phyloP scores from a whole-genome alignment of 1,140 invertebrate genomes.

The Stegodyphus mimosarum region DNA sequence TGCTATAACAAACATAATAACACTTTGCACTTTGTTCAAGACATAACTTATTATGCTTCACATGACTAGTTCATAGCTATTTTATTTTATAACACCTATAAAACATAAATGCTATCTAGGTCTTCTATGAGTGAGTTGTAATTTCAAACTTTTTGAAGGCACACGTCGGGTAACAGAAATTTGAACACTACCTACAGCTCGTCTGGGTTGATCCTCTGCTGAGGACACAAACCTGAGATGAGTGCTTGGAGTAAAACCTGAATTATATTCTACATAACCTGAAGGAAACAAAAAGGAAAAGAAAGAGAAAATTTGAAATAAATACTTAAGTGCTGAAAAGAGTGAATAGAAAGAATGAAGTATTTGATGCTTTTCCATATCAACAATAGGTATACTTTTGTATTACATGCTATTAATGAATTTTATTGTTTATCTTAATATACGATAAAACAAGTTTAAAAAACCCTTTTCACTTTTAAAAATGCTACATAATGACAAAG shows the following conservation, averaged over 20 bases:
- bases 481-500: too few relatives aligned
- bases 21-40: neutral
- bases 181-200: conserved; percentile 50
- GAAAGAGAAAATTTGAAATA: neutral
- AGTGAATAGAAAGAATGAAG: neutral
- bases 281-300: neutral
- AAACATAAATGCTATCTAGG: conserved; percentile 47
- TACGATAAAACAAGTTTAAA: too few relatives aligned
- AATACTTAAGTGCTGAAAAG: neutral
- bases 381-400: neutral
- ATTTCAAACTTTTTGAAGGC: conserved; percentile 40
- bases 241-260: conserved; percentile 30
- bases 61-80: neutral
- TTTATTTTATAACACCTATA: neutral
- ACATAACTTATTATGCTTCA: neutral
- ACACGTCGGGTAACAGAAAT: conserved; percentile 41
- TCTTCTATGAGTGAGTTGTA: conserved; percentile 40
- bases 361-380: neutral
- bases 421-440: neutral
- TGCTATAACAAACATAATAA: neutral
- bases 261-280: conserved; percentile 37
- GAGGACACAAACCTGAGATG: conserved; percentile 16
- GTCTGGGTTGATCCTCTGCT: conserved; percentile 10
- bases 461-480: too few relatives aligned
- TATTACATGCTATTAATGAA: neutral